Evolutionary conservation across 1,140 invertebrate species (phyloP).

Genomic region (Dendrolimus kikuchii): DNA sequence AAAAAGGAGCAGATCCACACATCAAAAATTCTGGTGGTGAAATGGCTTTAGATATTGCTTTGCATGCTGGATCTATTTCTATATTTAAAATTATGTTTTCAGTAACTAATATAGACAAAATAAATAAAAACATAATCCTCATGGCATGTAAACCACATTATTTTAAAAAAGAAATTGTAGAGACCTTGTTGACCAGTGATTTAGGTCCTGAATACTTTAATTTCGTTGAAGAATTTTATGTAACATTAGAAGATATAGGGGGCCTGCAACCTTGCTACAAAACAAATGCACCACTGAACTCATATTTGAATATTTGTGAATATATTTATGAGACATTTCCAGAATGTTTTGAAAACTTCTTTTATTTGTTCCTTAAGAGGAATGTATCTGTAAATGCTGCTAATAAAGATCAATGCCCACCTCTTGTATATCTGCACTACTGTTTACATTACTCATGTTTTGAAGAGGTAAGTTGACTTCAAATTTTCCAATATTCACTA

Average conservation of each 20-base stretch:
- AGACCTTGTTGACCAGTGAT: conserved; percentile 45
- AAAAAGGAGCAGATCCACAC: conserved; percentile 53
- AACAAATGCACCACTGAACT: conserved; percentile 53
- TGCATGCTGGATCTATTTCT: conserved; percentile 33
- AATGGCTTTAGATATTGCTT: conserved; percentile 46
- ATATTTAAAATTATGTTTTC: conserved; percentile 51
- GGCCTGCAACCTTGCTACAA: conserved; percentile 36
- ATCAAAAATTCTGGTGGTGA: conserved; percentile 42
- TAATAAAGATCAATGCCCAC: conserved; percentile 56
- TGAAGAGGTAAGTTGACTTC: conserved; percentile 40
- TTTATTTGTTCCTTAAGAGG: conserved; percentile 57
- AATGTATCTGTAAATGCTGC: conserved; percentile 53
- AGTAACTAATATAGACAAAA: conserved; percentile 34
- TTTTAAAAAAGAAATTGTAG: conserved; percentile 57
- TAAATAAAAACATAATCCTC: conserved; percentile 52
- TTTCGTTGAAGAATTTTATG: conserved; percentile 44
- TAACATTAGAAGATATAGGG: conserved; percentile 44
- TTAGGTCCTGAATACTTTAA: conserved; percentile 61
- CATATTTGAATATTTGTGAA: conserved; percentile 59
- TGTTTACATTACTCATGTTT: conserved; percentile 46
- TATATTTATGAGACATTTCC: conserved; percentile 56
- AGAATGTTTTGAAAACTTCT: conserved; percentile 51
- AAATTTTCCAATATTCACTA: background rate
- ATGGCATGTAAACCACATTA: conserved; percentile 61
- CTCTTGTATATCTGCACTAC: conserved; percentile 63